These are phyloP conservation scores for Catharus fuscescens DNA, from an alignment of 2,113 vertebrate species.

Conservation along the genomic window DNA sequence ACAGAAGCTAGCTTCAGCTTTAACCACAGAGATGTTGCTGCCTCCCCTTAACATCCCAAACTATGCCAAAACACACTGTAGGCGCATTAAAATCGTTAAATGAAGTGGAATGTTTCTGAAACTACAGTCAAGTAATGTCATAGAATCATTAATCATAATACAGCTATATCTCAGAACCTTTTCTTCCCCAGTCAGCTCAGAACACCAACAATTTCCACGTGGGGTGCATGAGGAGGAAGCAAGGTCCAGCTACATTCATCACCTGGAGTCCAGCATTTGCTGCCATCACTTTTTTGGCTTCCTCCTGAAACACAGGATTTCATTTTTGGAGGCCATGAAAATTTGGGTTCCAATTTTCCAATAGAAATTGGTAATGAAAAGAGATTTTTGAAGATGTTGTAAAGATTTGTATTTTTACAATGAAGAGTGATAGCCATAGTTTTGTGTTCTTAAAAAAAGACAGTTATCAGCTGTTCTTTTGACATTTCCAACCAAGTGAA, in stretches of 20 bases:
- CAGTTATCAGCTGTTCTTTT: background rate
- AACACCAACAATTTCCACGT: background rate
- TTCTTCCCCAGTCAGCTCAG: background rate
- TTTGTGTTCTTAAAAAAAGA: background rate
- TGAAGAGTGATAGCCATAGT: background rate
- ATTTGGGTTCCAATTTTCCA: background rate
- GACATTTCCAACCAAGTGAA: background rate
- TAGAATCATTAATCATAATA: background rate
- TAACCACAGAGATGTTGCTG: background rate
- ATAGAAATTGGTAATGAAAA: background rate
- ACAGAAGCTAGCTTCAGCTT: background rate
- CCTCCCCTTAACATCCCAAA: background rate
- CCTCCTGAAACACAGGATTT: background rate
- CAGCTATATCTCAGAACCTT: background rate
- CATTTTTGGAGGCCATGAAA: background rate
- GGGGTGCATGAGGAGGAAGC: background rate
- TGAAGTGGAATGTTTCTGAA: background rate
- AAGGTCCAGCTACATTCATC: background rate
- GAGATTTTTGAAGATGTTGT: background rate
- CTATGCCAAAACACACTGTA: conserved; percentile 24
- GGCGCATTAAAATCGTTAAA: background rate
- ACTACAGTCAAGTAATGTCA: background rate
- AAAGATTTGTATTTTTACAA: background rate
- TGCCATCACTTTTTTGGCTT: background rate
- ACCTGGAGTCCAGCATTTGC: background rate